Evolutionary conservation across 2,888 invertebrate genomes (phyloP), one percentile per base, ranked within the genome.

Genomic region (Yponomeuta evonymella): DNA sequence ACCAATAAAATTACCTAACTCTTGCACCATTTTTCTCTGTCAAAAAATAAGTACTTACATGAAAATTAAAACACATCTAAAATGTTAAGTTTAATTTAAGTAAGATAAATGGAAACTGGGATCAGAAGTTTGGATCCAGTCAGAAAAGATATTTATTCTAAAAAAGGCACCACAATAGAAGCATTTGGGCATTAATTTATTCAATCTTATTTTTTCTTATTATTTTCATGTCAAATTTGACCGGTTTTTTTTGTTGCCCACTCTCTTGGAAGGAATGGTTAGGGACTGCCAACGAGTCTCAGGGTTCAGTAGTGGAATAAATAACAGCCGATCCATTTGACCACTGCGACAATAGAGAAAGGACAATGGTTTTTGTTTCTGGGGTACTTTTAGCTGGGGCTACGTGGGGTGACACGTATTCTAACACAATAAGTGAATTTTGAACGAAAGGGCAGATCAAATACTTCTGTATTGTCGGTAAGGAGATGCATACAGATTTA

Each of bases 231-330:
- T 79, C 70, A 78, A 76, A 75, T 74, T 77, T 73, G 76, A 78
- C 75, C 77, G 75, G 77, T 79, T 79, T 79, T 81, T 23, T 79
- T 80, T 78, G 71, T 71, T 72, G 75, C 72, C 73, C 75, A 78
- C 77, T 81, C 82, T 75, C 72, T 78, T 80, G 82, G 81, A 85
- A 82, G 77, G 79, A 81, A 81, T 79, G 78, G 80, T 81, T 78
- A 81, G 48, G 62, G 67, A 48, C 33, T 6, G 36, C 48, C 62
- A 23, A 29, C 43, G 6, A 29, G 30, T 51, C n/a, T 30, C 48
- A 51, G 68, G 68, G 68, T 48, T 68, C 68, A 2, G 29, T 51
- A 9, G 67, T 67, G 67, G n/a, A 67, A 67, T 67, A n/a, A 43
- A 58, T 58, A 58, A 58, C 15, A 15, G 51, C 12, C 1, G 51